Percentiles rank a stretch among this genome's conserved stretches.
These are phyloP conservation scores for Dysdera silvatica DNA, from an alignment of 1,140 invertebrate genomes.

Conservation along the genomic window DNA sequence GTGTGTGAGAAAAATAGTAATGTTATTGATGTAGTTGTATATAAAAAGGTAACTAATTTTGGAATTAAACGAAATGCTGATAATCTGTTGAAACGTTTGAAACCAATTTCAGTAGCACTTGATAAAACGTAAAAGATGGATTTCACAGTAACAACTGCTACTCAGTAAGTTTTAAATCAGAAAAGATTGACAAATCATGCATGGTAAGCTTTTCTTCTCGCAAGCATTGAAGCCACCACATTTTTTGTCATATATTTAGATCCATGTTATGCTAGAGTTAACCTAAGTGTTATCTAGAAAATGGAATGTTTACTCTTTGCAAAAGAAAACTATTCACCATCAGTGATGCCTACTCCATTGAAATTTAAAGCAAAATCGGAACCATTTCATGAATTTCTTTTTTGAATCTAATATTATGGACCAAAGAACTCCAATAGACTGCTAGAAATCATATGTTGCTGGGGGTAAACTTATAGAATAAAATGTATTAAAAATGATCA, in stretches of 20 bases:
- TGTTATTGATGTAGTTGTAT: background rate
- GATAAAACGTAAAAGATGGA: background rate
- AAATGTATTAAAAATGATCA: too few species aligned
- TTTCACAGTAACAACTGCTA: too few species aligned
- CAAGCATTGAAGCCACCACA: background rate
- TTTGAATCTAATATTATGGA: background rate
- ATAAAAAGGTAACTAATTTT: background rate
- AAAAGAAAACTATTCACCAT: background rate
- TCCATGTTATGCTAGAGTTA: background rate
- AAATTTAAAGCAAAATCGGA: background rate
- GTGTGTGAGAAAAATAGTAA: background rate
- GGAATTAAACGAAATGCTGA: conserved; percentile 2
- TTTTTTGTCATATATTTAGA: background rate
- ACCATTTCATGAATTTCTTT: background rate
- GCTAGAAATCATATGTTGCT: background rate
- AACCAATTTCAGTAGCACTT: background rate
- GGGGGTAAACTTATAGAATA: too few species aligned
- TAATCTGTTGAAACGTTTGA: background rate
- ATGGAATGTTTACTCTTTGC: background rate
- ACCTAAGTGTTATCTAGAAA: background rate
- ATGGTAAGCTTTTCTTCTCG: background rate
- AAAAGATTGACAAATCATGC: background rate
- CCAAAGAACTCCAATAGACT: background rate
- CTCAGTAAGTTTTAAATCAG: too few species aligned
- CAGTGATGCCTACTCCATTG: background rate